Percentiles rank a stretch among this genome's conserved stretches.
Evolutionary conservation across 2,797 vertebrate species (phyloP).

Genomic region (Coranthus polyacanthus): DNA sequence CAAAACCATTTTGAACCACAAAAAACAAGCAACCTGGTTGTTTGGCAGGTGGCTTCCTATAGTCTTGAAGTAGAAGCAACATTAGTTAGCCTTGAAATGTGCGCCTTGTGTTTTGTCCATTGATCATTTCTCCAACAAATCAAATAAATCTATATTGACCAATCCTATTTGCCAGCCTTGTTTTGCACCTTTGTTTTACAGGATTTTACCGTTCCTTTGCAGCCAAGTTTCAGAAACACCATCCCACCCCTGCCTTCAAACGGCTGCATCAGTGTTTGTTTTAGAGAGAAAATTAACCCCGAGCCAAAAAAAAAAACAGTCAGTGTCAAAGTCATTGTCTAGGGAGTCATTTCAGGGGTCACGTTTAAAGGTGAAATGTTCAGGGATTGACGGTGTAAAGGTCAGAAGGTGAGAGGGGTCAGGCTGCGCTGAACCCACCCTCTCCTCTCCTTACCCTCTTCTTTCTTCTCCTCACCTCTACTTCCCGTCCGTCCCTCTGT

Average conservation of each 20-base stretch:
- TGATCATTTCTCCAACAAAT: too few species aligned
- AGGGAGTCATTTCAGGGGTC: slow-evolving; percentile 48
- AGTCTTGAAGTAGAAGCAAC: too few species aligned
- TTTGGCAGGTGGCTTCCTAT: too few species aligned
- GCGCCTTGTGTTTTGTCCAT: too few species aligned
- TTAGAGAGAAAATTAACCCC: slow-evolving; percentile 27
- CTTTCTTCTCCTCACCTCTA: slow-evolving; percentile 47
- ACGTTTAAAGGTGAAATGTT: slow-evolving; percentile 56
- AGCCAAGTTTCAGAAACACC: not conserved
- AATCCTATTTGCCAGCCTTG: too few species aligned
- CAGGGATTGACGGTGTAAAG: slow-evolving; percentile 34
- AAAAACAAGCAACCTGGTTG: too few species aligned
- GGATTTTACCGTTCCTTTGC: not conserved
- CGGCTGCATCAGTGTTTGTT: slow-evolving; percentile 26
- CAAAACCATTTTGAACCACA: too few species aligned
- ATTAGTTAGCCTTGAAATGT: too few species aligned
- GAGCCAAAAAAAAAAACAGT: slow-evolving; percentile 15
- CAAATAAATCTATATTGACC: too few species aligned
- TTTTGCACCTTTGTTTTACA: too few species aligned
- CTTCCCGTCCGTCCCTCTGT: slow-evolving; percentile 41
- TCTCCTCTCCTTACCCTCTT: slow-evolving; percentile 2
- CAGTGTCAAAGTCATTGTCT: slow-evolving; percentile 47
- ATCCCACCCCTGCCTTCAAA: not conserved
- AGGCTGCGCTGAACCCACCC: slow-evolving; percentile 25
- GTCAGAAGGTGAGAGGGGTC: slow-evolving; percentile 58